Evolutionary conservation across 2,888 invertebrate genomes (phyloP), one percentile per base, ranked within the genome.

Genomic region (Diaprepes abbreviatus): DNA sequence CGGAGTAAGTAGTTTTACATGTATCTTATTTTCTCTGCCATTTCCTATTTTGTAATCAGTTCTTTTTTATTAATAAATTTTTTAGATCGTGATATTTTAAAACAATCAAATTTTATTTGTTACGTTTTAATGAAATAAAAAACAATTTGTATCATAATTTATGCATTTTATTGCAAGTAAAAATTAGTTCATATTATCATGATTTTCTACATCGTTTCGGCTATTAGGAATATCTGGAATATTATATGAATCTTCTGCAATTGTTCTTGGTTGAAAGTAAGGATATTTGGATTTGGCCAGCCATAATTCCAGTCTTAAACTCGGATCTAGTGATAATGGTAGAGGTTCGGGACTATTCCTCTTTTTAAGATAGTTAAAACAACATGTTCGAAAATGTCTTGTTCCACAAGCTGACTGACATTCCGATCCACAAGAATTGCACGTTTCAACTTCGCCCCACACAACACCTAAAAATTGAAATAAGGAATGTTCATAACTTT

Each of bases 301-400:
- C 84, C 83, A 83, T 17, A 83, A 73, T 74, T 84, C 83, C 64
- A 83, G 71, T 12, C 82, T 64, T 35, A 83, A 64, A 67, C 81
- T 81, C 1, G 83, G 83, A 71, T 83, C 83, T 75, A 82, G 73
- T 1, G 79, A 73, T n/a, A 78, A 62, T 1, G 79, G 76, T 4
- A 69, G 21, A 0, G 74, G 74, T 10, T 76, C 75, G 1, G 78
- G 67, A 1, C 80, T 71, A 21, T 87, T 84, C 74, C 90, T 86
- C 82, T 88, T 89, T 72, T 87, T 87, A 75, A 91, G 82, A 77
- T 91, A 92, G 83, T 92, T 92, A 85, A 90, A 91, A 80, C 92
- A 92, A 81, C 92, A 92, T 0, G 90, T 88, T 2, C 91, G 84
- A 82, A 92, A 92, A 77, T 89, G 88, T 1, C 90, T 85, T 0